Conservation (phyloP, 2,797 vertebrate species). For the Setipinna tenuifilis region DNA sequence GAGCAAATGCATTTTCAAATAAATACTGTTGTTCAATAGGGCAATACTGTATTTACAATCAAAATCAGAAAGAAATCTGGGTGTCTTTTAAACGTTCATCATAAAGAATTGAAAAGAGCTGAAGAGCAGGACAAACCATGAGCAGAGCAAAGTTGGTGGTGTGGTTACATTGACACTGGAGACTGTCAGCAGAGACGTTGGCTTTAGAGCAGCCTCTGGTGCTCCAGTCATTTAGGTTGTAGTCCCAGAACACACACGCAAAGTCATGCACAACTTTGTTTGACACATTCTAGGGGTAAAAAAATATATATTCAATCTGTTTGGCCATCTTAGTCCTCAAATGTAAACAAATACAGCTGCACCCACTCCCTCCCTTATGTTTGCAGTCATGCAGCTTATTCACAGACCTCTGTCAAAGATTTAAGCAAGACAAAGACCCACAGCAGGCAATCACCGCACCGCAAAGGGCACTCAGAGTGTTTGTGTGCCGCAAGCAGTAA, state of each 20-base stretch:
- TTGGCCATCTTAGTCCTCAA: neutral
- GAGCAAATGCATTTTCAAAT: no score
- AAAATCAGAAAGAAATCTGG: no score
- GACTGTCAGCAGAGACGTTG: fast-evolving
- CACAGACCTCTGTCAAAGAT: neutral
- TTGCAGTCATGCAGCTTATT: neutral
- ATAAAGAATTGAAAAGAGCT: neutral
- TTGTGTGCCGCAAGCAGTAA: no score
- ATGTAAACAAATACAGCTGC: neutral
- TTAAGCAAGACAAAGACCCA: no score
- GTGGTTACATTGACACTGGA: conserved; percentile 73
- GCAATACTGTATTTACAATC: no score
- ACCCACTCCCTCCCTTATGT: neutral
- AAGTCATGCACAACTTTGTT: conserved; percentile 55
- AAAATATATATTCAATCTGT: no score
- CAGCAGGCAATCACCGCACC: no score
- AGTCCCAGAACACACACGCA: conserved; percentile 77
- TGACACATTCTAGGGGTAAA: conserved; percentile 32
- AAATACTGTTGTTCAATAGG: no score
- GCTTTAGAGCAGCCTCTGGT: conserved; percentile 67
- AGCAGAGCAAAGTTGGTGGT: conserved; percentile 77
- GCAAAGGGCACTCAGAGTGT: no score
- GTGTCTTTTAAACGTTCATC: no score
- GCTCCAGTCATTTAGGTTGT: conserved; percentile 65
- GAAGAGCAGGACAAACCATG: conserved; percentile 63